Evolutionary conservation across 2,113 vertebrate species (phyloP).

Genomic region (Lepus europaeus): DNA sequence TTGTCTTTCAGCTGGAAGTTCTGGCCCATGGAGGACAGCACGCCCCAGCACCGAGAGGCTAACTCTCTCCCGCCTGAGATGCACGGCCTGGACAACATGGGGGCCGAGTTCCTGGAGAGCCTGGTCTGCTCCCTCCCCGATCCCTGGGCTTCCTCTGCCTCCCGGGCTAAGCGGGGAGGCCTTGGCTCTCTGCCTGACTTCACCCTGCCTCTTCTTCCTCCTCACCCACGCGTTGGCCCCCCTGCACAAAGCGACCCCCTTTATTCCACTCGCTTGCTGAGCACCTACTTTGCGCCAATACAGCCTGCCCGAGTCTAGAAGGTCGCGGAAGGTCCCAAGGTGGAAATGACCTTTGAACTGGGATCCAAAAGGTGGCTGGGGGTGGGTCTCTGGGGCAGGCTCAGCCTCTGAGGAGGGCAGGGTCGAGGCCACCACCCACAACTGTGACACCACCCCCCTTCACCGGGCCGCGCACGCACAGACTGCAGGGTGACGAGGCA

Average conservation of each 20-base stretch:
- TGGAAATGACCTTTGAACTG: not conserved
- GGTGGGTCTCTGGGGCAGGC: not conserved
- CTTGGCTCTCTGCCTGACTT: not conserved
- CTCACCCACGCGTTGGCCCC: not conserved
- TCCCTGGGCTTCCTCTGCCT: too few relatives aligned
- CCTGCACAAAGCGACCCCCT: not conserved
- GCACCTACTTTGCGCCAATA: not conserved
- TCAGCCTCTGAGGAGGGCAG: not conserved
- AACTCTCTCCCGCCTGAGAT: not conserved
- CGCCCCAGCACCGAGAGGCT: not conserved
- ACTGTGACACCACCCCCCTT: not conserved
- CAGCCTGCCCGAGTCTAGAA: not conserved
- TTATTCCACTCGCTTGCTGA: not conserved
- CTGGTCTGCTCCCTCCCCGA: conserved; percentile 34
- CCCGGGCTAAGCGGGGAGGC: too few relatives aligned
- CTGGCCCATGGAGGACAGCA: conserved; percentile 25
- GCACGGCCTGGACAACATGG: conserved; percentile 62
- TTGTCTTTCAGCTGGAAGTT: conserved; percentile 64
- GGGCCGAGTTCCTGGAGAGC: conserved; percentile 59
- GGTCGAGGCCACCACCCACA: too few relatives aligned
- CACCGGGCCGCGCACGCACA: fast-evolving
- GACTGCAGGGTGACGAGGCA: not conserved
- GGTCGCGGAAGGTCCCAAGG: not conserved
- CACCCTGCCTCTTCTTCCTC: not conserved
- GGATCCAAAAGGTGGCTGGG: not conserved